Conservation (phyloP, 2,113 vertebrate genomes). For the Panthera tigris region DNA sequence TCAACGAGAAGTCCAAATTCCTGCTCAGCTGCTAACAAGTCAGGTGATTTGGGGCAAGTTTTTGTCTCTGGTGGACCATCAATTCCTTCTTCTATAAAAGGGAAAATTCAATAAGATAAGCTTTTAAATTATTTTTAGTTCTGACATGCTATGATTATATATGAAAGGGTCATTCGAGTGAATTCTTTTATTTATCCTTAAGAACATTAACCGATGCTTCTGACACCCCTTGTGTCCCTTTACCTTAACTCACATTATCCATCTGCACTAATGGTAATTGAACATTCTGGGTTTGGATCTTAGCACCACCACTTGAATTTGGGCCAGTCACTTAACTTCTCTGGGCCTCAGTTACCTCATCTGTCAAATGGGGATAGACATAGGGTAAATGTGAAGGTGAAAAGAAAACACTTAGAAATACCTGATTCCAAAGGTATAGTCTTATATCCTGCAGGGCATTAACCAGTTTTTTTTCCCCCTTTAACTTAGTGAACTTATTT, state of each 20-base stretch:
- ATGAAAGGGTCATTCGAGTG: neutral
- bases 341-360: neutral
- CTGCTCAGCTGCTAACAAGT: neutral
- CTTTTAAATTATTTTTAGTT: neutral
- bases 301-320: neutral
- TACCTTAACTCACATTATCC: neutral
- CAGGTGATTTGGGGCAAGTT: neutral
- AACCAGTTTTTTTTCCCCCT: neutral
- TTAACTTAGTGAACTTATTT: neutral
- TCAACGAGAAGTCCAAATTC: neutral
- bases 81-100: neutral
- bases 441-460: neutral
- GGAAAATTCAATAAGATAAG: neutral
- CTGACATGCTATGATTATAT: neutral
- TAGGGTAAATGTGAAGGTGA: neutral
- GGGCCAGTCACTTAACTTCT: neutral
- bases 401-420: neutral
- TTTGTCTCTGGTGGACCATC: neutral
- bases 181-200: neutral
- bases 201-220: neutral
- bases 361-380: neutral
- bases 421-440: neutral
- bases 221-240: neutral
- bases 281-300: neutral
- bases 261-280: neutral